A percentile compares a stretch with the other conserved stretches of the same genome.
These are phyloP conservation scores for Chrosomus eos DNA, from an alignment of 2,797 vertebrate genomes.

Conservation along the genomic window DNA sequence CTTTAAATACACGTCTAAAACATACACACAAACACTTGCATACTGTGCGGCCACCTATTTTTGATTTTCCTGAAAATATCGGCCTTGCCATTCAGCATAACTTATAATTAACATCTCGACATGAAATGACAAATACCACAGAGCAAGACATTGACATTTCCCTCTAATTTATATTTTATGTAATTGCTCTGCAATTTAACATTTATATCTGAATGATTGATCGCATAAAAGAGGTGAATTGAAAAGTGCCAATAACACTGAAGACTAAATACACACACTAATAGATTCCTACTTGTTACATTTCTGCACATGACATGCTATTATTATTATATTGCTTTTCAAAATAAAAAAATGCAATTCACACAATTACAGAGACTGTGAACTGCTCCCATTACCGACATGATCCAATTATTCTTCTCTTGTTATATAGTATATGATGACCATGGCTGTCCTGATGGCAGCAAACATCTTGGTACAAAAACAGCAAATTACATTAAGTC, in stretches of 20 bases:
- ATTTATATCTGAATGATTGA: constrained; percentile 63
- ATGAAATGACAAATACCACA: constrained; percentile 47
- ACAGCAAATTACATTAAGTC: constrained; percentile 32
- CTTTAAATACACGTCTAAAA: background rate
- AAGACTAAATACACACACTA: constrained; percentile 14
- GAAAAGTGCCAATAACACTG: constrained; percentile 10
- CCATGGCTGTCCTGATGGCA: background rate
- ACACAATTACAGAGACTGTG: background rate
- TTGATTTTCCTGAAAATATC: constrained; percentile 55
- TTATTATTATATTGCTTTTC: constrained; percentile 9
- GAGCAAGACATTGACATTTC: constrained; percentile 52
- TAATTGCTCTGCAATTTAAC: constrained; percentile 63
- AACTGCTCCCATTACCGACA: background rate
- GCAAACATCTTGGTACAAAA: constrained; percentile 16
- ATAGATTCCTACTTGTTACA: constrained; percentile 10
- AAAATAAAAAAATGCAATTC: background rate
- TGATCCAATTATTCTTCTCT: constrained; percentile 19
- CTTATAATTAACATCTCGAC: constrained; percentile 55
- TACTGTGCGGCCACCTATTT: constrained; percentile 44
- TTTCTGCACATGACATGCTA: constrained; percentile 11
- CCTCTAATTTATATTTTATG: constrained; percentile 53
- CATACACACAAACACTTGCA: constrained; percentile 25
- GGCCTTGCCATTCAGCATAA: constrained; percentile 43
- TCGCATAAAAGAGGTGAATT: constrained; percentile 31
- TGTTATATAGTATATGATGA: background rate